These are phyloP conservation scores for Datnioides undecimradiatus DNA, from an alignment of 2,113 vertebrate genomes.

Conservation along the genomic window DNA sequence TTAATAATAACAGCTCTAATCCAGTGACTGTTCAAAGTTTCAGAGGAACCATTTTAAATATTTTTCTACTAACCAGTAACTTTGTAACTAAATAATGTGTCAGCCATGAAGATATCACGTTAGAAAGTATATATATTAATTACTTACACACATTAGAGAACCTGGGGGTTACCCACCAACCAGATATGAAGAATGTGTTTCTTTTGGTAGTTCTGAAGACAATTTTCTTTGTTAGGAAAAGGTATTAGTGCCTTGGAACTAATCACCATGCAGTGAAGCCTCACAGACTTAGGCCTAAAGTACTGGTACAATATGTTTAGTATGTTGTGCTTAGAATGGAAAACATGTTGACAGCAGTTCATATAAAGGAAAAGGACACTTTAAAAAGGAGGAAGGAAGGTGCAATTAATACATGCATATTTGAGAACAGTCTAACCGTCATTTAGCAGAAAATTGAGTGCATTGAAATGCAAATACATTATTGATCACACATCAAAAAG, in stretches of 20 bases:
- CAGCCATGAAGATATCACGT: too few species aligned
- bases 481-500: neutral
- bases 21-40: neutral
- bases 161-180: too few species aligned
- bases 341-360: neutral
- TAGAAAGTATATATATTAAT: neutral
- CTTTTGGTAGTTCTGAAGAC: neutral
- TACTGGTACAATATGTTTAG: too few species aligned
- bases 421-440: neutral
- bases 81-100: neutral
- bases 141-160: neutral
- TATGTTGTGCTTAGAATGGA: neutral
- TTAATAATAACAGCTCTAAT: neutral
- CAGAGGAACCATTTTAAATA: neutral
- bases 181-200: neutral
- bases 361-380: neutral
- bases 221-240: neutral
- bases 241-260: neutral
- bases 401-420: neutral
- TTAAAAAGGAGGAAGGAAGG: neutral
- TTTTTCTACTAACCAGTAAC: neutral
- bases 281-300: neutral
- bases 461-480: neutral
- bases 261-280: neutral
- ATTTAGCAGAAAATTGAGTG: neutral